Conservation (phyloP, 2,797 vertebrate species). For the Eulemur rubriventer region DNA sequence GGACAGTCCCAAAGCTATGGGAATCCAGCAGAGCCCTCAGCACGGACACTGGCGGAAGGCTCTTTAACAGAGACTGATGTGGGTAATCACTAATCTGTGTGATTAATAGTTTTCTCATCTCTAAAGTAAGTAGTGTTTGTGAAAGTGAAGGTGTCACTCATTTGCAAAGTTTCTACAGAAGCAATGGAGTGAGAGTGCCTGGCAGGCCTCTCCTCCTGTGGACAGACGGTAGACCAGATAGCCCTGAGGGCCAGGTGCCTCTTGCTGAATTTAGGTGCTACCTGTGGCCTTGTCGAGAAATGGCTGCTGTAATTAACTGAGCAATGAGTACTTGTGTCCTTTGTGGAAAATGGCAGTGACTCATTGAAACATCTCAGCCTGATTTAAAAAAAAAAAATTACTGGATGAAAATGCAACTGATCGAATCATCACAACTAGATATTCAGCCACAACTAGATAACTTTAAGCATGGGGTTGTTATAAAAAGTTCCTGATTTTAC, state of each 20-base stretch:
- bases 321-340: not conserved
- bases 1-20: not conserved
- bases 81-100: not conserved
- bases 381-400: not conserved
- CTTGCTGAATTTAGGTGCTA: not conserved
- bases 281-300: not conserved
- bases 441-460: not conserved
- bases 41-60: not conserved
- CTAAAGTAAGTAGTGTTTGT: not conserved
- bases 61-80: not conserved
- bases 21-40: not conserved
- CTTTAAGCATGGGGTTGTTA: not conserved
- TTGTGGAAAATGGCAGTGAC: not conserved
- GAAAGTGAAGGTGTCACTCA: not conserved
- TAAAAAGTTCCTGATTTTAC: not conserved
- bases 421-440: not conserved
- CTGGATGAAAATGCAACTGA: not conserved
- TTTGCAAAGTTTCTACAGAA: not conserved
- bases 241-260: not conserved
- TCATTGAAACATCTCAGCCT: slow-evolving; percentile 36
- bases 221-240: not conserved
- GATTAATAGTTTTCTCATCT: not conserved
- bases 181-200: not conserved
- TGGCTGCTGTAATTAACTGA: not conserved
- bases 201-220: not conserved